Conservation (phyloP, 2,888 invertebrate genomes). For the Aspidiotus destructor region DNA sequence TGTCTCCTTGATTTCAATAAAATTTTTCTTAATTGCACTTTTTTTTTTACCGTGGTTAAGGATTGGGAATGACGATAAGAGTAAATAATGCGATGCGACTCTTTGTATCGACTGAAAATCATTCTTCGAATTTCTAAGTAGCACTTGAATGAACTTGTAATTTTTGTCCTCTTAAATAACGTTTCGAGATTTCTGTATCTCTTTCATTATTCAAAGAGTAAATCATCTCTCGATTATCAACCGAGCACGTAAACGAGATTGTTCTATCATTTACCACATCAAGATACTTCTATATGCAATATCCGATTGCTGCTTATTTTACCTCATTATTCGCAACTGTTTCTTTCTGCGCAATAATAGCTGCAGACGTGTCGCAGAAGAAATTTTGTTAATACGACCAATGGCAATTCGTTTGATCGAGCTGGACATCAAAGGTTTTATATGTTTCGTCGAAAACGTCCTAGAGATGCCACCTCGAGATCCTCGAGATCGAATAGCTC, state of each 20-base stretch:
- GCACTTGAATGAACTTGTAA: too few species aligned
- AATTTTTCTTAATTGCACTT: too few species aligned
- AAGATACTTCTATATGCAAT: background rate
- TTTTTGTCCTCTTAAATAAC: too few species aligned
- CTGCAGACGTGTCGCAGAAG: constrained; percentile 17
- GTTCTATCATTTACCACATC: too few species aligned
- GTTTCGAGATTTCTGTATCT: too few species aligned
- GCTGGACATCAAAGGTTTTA: background rate
- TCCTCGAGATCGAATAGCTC: constrained; percentile 15
- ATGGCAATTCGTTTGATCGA: constrained; percentile 5
- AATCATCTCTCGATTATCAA: background rate
- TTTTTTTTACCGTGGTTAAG: too few species aligned
- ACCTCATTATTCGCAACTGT: constrained; percentile 23
- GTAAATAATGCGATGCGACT: too few species aligned
- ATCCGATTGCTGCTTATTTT: constrained; percentile 10
- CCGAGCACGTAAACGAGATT: too few species aligned
- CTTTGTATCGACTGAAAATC: too few species aligned
- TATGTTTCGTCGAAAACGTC: background rate
- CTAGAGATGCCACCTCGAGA: constrained; percentile 6
- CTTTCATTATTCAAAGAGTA: background rate
- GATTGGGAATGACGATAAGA: too few species aligned
- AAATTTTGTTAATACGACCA: constrained; percentile 11
- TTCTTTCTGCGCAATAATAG: constrained; percentile 23
- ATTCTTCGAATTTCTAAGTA: too few species aligned
- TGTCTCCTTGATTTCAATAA: too few species aligned